Evolutionary conservation across 2,888 invertebrate species (phyloP), one percentile per base, ranked within the genome.

Genomic region (Elmis aenea): DNA sequence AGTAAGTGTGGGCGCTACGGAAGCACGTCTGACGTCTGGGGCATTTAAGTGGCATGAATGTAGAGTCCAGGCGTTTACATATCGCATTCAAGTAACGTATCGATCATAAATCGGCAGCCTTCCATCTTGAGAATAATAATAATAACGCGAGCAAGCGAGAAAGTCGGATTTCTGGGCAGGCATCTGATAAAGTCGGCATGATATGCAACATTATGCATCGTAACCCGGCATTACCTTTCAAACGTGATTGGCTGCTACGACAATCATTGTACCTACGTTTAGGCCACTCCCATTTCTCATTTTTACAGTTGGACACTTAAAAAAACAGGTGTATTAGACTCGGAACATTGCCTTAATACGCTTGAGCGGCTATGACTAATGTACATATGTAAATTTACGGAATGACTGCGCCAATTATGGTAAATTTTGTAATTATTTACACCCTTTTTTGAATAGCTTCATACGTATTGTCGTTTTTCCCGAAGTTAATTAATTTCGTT

Each of bases 171-270:
- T 42, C 38, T 45, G 45, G 52, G 48, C 57, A 53, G 48, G 55
- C 52, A 58, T 54, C 58, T 52, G 61, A 62, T 60, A 63, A 58
- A 53, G 61, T 51, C 51, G 54, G 61, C 58, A 57, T 58, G 54
- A 59, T 59, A 56, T 62, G 64, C 64, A 65, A 42, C 59, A 65
- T 65, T 66, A 55, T 65, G 65, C 65, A 66, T 60, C 59, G 59
- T 60, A 64, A 66, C 63, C 66, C 60, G 62, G 59, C 59, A 67
- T 67, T 66, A 67, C 62, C 61, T 65, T 63, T 56, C 58, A 58
- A 61, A 59, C 61, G 60, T 57, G 64, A 68, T 68, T 68, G 68
- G 67, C 58, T 60, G 63, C 55, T 55, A 59, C 61, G 63, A 66
- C 67, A 66, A 63, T 67, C 58, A 64, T 66, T 61, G 61, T 61